phyloP scores from a whole-genome alignment of 2,888 invertebrate genomes.

The Mylabris sibirica region DNA sequence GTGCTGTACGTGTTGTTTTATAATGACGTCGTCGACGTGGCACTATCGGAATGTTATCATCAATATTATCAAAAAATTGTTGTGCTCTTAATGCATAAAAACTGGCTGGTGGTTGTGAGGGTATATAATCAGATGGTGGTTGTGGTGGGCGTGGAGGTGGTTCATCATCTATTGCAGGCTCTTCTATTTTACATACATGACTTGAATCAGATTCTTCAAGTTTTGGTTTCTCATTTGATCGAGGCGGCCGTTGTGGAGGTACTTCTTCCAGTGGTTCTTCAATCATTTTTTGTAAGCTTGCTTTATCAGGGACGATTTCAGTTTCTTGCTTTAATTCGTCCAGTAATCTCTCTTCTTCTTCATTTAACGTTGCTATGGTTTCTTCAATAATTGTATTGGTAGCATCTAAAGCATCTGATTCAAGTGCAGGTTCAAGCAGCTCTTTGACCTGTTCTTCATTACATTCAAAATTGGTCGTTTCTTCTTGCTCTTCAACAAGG shows the following conservation, averaged over 20 bases:
- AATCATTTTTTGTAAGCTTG: background rate
- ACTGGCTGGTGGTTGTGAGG: conserved; percentile 60
- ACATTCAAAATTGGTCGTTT: too few relatives aligned
- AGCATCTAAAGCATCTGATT: conserved; percentile 16
- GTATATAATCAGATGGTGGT: conserved; percentile 53
- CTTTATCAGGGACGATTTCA: conserved; percentile 40
- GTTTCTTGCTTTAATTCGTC: conserved; percentile 62
- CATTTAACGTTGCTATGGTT: conserved; percentile 13
- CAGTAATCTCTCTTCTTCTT: conserved; percentile 55
- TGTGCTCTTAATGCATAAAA: conserved; percentile 58
- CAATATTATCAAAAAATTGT: conserved; percentile 51
- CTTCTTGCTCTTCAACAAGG: background rate
- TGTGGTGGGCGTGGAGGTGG: conserved; percentile 59
- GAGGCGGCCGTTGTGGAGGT: conserved; percentile 62
- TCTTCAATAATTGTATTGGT: conserved; percentile 19
- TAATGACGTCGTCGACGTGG: conserved; percentile 64
- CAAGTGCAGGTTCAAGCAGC: too few relatives aligned
- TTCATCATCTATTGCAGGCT: conserved; percentile 53
- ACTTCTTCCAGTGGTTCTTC: conserved; percentile 39
- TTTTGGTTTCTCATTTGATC: conserved; percentile 34
- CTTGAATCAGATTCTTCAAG: conserved; percentile 24
- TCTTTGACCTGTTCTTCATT: too few relatives aligned
- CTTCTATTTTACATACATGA: conserved; percentile 35
- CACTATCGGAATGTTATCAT: conserved; percentile 57
- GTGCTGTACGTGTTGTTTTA: conserved; percentile 41